Conservation (phyloP, 2,888 invertebrate genomes). For the Torymus tubicola region DNA sequence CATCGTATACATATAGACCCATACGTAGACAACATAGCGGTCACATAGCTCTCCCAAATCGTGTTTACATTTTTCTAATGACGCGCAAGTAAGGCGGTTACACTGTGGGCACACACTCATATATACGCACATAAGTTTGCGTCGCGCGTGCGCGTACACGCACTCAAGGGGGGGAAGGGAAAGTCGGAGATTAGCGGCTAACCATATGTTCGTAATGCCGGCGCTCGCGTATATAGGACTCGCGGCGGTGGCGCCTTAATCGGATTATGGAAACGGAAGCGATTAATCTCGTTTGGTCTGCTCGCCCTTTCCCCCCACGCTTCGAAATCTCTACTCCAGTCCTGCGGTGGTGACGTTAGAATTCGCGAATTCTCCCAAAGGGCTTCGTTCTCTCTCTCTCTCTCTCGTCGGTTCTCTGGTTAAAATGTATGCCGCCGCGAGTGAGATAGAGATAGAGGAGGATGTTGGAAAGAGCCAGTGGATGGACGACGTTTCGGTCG, state of each 20-base stretch:
- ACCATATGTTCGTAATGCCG: conserved; percentile 59
- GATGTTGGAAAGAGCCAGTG: no score
- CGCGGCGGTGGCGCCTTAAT: conserved; percentile 57
- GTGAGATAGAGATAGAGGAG: no score
- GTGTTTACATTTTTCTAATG: conserved; percentile 44
- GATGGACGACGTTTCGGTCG: background rate
- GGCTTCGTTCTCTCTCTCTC: no score
- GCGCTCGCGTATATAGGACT: conserved; percentile 25
- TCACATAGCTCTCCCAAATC: background rate
- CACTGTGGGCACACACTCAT: background rate
- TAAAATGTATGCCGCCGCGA: no score
- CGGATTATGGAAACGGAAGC: conserved; percentile 62
- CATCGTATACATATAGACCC: no score
- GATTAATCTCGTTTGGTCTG: conserved; percentile 64
- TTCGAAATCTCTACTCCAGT: conserved; percentile 31
- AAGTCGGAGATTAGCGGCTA: conserved; percentile 63
- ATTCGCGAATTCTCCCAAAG: conserved; percentile 13
- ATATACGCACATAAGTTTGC: background rate
- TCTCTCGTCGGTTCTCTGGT: no score
- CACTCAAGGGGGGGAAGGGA: conserved; percentile 20
- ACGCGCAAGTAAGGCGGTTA: background rate
- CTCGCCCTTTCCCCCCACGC: background rate
- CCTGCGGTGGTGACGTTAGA: conserved; percentile 19
- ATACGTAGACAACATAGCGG: no score
- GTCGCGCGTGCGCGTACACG: background rate